Percentiles rank a stretch among this genome's conserved stretches.
Conservation (phyloP, 2,797 vertebrate genomes). For the Coranthus polyacanthus region DNA sequence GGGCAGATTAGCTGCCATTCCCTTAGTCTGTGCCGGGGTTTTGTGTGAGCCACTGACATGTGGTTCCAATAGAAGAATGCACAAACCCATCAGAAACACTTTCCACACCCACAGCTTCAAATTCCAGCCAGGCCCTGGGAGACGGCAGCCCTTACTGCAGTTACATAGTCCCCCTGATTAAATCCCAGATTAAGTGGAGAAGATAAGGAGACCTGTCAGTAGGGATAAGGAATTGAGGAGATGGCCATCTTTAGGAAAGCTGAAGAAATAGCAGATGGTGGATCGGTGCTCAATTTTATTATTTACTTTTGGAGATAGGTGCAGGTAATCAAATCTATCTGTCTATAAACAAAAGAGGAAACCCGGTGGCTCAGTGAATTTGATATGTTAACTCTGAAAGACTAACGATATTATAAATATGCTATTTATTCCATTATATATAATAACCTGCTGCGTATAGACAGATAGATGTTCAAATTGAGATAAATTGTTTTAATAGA, state of each 20-base stretch:
- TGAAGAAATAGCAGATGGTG: slow-evolving; percentile 64
- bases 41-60: slow-evolving; percentile 80
- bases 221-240: slow-evolving; percentile 69
- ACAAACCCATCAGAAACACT: slow-evolving; percentile 85
- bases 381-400: slow-evolving; percentile 23
- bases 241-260: slow-evolving; percentile 70
- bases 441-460: slow-evolving; percentile 12
- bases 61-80: slow-evolving; percentile 86
- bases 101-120: slow-evolving; percentile 85
- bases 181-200: slow-evolving; percentile 84
- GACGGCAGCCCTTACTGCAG: slow-evolving; percentile 76
- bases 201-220: slow-evolving; percentile 81
- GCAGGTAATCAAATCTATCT: slow-evolving; percentile 42
- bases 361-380: slow-evolving; percentile 23
- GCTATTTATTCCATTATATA: slow-evolving; percentile 26
- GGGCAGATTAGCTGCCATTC: slow-evolving; percentile 77
- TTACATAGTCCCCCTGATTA: slow-evolving; percentile 80
- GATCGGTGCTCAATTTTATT: slow-evolving; percentile 44
- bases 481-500: not conserved
- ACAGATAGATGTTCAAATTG: too few species aligned
- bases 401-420: slow-evolving; percentile 2
- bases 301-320: slow-evolving; percentile 45
- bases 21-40: slow-evolving; percentile 71
- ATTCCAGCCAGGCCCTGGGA: slow-evolving; percentile 85
- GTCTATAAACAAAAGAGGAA: slow-evolving; percentile 38